These are phyloP conservation scores for Pempheris klunzingeri DNA, from an alignment of 2,797 vertebrate genomes.

Conservation along the genomic window DNA sequence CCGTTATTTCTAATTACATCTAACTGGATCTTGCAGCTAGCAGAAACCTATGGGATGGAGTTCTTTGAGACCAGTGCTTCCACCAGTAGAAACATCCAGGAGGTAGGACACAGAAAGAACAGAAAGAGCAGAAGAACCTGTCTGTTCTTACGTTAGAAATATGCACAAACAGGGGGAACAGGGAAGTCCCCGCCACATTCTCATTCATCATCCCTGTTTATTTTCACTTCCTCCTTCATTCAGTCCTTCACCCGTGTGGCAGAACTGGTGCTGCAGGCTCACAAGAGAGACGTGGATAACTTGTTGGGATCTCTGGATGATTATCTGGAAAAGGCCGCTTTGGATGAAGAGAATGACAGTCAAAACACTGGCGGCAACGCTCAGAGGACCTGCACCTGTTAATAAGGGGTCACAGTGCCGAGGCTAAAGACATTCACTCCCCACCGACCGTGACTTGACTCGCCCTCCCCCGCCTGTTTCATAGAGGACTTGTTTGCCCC, in stretches of 20 bases:
- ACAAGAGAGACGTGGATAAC: constrained; percentile 89
- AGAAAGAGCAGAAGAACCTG: no score
- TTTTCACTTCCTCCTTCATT: constrained; percentile 41
- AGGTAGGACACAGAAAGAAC: constrained; percentile 84
- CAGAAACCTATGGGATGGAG: constrained; percentile 92
- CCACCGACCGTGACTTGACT: constrained; percentile 8
- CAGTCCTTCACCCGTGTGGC: constrained; percentile 92
- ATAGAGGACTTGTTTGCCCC: not conserved
- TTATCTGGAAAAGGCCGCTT: constrained; percentile 80
- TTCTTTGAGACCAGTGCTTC: constrained; percentile 95
- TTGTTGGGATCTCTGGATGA: constrained; percentile 81
- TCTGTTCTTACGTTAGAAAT: not conserved
- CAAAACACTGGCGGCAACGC: constrained; percentile 63
- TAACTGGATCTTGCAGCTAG: constrained; percentile 84
- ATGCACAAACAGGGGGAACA: not conserved
- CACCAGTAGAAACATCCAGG: constrained; percentile 90
- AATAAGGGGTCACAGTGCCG: constrained; percentile 38
- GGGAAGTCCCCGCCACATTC: not conserved
- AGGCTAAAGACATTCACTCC: constrained; percentile 8
- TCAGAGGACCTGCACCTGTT: constrained; percentile 90
- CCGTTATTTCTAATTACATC: constrained; percentile 29
- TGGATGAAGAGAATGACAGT: constrained; percentile 84
- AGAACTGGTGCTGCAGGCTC: constrained; percentile 93
- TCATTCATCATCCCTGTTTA: not conserved
- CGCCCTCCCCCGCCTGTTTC: not conserved